Percentiles rank a stretch among this genome's conserved stretches.
These are phyloP conservation scores for Thysanoteuthis rhombus DNA, from an alignment of 2,888 invertebrate genomes.

Conservation along the genomic window DNA sequence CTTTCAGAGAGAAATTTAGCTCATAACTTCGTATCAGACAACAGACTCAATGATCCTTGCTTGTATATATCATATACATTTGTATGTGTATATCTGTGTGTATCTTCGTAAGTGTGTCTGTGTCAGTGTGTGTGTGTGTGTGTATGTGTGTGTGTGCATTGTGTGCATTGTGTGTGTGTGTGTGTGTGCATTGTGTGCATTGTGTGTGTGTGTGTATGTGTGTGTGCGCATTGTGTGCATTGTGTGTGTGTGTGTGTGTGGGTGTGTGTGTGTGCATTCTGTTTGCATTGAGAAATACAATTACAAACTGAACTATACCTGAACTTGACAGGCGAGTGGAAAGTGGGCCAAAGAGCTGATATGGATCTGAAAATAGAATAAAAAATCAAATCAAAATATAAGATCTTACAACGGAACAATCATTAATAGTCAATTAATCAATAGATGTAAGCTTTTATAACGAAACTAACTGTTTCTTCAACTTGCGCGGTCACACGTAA, in stretches of 20 bases:
- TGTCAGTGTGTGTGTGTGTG: background rate
- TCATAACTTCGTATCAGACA: too few relatives aligned
- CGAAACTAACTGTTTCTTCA: too few relatives aligned
- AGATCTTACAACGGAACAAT: too few relatives aligned
- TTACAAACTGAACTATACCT: constrained; percentile 73
- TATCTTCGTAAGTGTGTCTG: background rate
- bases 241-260: too few relatives aligned
- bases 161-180: too few relatives aligned
- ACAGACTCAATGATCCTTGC: background rate
- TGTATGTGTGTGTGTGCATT: background rate
- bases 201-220: too few relatives aligned
- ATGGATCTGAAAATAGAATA: constrained; percentile 80
- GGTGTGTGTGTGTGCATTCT: background rate
- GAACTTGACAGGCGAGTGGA: constrained; percentile 95
- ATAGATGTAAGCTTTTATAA: too few relatives aligned
- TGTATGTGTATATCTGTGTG: background rate
- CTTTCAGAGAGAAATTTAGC: too few relatives aligned
- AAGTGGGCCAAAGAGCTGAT: constrained; percentile 97
- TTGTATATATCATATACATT: background rate
- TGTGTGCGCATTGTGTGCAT: too few relatives aligned
- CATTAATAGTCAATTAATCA: too few relatives aligned
- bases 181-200: too few relatives aligned
- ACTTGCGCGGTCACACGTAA: too few relatives aligned
- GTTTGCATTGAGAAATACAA: background rate
- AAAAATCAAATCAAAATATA: background rate